phyloP scores from a whole-genome alignment of 2,797 vertebrate species.

The Muraenolepis orangiensis region DNA sequence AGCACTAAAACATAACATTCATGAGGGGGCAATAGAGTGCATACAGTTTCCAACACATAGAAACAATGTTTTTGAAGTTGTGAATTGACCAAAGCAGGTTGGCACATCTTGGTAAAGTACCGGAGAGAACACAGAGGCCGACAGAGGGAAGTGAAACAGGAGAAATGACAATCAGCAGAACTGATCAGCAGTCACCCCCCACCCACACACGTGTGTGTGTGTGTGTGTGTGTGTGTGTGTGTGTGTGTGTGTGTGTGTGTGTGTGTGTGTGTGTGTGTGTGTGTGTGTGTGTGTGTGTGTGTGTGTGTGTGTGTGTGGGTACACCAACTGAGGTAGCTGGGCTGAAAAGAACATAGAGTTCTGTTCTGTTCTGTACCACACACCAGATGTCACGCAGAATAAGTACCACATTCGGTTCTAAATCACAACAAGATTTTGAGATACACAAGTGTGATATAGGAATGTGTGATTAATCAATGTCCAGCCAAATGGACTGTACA shows the following conservation, averaged over 20 bases:
- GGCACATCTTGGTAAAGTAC: neutral
- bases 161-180: neutral
- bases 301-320: too few species aligned
- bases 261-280: too few species aligned
- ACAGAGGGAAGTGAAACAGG: neutral
- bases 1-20: neutral
- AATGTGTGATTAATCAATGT: neutral
- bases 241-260: too few species aligned
- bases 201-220: too few species aligned
- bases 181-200: neutral
- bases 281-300: too few species aligned
- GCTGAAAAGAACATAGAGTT: neutral
- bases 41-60: neutral
- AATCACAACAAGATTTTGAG: neutral
- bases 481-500: neutral
- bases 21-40: neutral
- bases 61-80: neutral
- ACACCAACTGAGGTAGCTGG: too few species aligned
- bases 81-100: neutral
- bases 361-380: neutral
- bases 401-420: neutral
- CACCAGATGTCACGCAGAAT: neutral
- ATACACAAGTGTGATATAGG: too few species aligned
- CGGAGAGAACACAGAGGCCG: neutral
- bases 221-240: too few species aligned